phyloP scores from a whole-genome alignment of 2,113 vertebrate genomes.

The Emberiza fucata region DNA sequence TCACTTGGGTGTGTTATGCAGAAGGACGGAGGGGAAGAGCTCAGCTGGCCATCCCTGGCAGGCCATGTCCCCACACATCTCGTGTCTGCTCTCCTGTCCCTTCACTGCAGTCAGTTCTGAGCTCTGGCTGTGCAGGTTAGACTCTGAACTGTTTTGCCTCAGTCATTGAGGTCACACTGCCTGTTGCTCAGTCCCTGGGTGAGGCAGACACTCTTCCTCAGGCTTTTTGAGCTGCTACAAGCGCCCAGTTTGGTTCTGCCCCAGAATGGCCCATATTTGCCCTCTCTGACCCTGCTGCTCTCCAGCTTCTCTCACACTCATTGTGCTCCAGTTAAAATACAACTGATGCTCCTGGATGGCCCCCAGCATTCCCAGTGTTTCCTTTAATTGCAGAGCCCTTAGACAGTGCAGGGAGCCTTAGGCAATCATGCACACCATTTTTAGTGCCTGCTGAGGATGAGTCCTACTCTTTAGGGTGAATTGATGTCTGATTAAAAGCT shows the following conservation, averaged over 20 bases:
- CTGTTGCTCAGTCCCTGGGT: neutral
- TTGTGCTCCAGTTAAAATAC: neutral
- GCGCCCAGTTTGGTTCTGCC: neutral
- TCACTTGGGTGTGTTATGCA: neutral
- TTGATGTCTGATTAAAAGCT: constrained; percentile 16
- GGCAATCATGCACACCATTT: neutral
- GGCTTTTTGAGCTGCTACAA: neutral
- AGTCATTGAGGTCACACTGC: neutral
- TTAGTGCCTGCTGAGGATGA: neutral
- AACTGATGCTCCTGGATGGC: neutral
- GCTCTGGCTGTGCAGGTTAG: neutral
- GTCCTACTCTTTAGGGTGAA: neutral
- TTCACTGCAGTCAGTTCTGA: neutral
- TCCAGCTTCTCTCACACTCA: neutral
- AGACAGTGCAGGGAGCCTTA: neutral
- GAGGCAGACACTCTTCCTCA: neutral
- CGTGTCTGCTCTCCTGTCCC: neutral
- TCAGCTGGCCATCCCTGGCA: neutral
- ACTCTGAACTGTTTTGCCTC: neutral
- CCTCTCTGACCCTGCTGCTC: neutral
- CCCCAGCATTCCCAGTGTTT: neutral
- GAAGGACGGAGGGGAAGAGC: neutral
- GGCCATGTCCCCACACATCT: neutral
- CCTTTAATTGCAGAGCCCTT: neutral
- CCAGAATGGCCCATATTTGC: no score